A percentile compares a stretch with the other conserved stretches of the same genome.
These are phyloP conservation scores for Lycopodina hypogea DNA, from an alignment of 37 sponge, comb jelly and placozoan species.

Conservation along the genomic window DNA sequence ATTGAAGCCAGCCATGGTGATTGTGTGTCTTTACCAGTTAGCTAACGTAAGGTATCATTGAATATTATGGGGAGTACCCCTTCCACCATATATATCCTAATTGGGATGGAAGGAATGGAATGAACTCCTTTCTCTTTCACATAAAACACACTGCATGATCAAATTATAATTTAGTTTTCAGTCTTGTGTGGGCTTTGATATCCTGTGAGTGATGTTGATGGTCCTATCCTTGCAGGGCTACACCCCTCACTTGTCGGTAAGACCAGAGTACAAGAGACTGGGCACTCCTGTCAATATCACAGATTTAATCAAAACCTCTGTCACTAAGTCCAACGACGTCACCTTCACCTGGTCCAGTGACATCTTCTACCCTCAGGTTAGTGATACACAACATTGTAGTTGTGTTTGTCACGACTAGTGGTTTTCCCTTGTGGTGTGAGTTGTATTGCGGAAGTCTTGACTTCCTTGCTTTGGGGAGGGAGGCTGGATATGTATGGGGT, in stretches of 20 bases:
- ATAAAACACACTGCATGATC: too few species aligned
- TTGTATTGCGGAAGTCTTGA: too few species aligned
- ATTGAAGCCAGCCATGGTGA: too few species aligned
- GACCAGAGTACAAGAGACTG: conserved; percentile 38
- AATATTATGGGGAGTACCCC: too few species aligned
- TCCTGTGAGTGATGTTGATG: not conserved
- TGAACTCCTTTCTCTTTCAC: too few species aligned
- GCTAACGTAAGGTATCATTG: too few species aligned
- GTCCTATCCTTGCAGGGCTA: conserved; percentile 20
- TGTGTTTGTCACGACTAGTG: not conserved
- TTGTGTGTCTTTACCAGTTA: too few species aligned
- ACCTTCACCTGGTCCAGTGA: conserved; percentile 37
- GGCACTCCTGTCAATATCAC: conserved; percentile 67
- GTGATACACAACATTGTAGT: not conserved
- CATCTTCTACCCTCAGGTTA: conserved; percentile 39
- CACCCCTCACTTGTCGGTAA: conserved; percentile 11
- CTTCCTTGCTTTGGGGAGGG: not conserved
- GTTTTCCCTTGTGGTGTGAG: too few species aligned
- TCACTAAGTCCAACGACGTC: conserved; percentile 38
- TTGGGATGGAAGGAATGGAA: too few species aligned
- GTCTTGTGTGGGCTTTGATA: not conserved
- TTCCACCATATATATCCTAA: too few species aligned
- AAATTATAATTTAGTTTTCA: too few species aligned
- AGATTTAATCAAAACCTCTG: conserved; percentile 41
- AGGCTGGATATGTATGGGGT: too few species aligned